Evolutionary conservation across 2,113 vertebrate species (phyloP).

Genomic region (Danio rerio): DNA sequence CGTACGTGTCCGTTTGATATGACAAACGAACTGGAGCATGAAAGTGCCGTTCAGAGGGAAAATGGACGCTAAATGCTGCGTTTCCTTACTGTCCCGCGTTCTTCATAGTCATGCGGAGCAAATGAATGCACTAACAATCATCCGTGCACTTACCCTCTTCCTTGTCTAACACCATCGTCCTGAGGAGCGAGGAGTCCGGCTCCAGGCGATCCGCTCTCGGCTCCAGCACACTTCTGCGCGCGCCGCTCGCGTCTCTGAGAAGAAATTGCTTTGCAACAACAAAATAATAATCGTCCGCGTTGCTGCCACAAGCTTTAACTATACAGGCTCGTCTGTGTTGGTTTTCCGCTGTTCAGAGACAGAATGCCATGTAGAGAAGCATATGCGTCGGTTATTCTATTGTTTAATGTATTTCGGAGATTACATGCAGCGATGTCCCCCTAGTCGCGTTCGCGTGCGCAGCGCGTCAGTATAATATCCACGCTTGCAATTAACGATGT

Average conservation of each 20-base stretch:
- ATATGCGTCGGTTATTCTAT: constrained; percentile 64
- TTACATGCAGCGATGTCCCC: constrained; percentile 57
- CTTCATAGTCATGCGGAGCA: background rate
- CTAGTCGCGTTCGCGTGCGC: constrained; percentile 37
- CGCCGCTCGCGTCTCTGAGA: constrained; percentile 31
- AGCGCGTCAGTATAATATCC: constrained; percentile 60
- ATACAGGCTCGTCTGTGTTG: constrained; percentile 36
- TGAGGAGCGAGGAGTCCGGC: constrained; percentile 84
- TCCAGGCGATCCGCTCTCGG: constrained; percentile 87
- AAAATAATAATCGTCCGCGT: constrained; percentile 61
- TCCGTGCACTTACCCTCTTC: constrained; percentile 85
- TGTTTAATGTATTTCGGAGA: constrained; percentile 56
- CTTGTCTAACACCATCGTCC: constrained; percentile 99
- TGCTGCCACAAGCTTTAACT: constrained; percentile 63
- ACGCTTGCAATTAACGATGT: constrained; percentile 67
- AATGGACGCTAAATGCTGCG: constrained; percentile 2
- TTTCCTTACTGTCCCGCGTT: background rate
- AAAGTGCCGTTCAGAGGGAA: background rate
- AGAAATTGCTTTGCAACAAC: constrained; percentile 72
- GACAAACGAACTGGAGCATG: constrained; percentile 24
- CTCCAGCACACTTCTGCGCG: constrained; percentile 81
- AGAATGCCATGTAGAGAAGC: constrained; percentile 68
- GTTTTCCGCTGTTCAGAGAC: constrained; percentile 52
- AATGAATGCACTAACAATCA: constrained; percentile 6
- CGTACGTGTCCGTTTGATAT: background rate